Percentiles rank a stretch among this genome's conserved stretches.
Conservation (phyloP, 1,140 invertebrate genomes). For the Gryllus bimaculatus region DNA sequence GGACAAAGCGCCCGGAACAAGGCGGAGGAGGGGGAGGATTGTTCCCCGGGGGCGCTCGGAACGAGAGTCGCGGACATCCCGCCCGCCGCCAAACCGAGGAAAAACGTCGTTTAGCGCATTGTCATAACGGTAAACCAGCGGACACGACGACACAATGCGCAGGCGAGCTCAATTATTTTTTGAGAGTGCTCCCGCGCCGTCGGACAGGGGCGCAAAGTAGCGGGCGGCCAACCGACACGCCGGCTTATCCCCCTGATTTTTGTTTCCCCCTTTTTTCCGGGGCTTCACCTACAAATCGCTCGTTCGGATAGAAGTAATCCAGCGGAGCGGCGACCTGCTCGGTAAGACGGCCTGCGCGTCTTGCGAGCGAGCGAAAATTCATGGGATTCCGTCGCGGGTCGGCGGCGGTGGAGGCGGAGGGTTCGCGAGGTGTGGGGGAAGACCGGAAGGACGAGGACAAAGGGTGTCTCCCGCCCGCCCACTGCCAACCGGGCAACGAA, state of each 20-base stretch:
- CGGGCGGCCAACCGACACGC: background rate
- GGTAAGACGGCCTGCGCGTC: background rate
- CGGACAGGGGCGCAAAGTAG: background rate
- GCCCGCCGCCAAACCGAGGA: background rate
- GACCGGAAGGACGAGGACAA: background rate
- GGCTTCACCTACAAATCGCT: background rate
- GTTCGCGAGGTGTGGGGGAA: background rate
- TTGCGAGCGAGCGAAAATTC: background rate
- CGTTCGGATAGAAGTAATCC: background rate
- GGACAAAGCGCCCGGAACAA: background rate
- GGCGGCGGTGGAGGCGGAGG: background rate
- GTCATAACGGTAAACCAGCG: background rate
- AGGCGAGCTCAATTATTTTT: background rate
- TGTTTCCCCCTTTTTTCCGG: background rate
- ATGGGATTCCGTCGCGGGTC: background rate
- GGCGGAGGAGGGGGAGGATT: background rate
- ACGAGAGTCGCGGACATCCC: too few species aligned
- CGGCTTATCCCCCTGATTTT: background rate
- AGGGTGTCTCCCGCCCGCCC: background rate
- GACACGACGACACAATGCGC: background rate
- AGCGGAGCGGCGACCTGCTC: background rate
- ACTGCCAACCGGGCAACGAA: background rate
- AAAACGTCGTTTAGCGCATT: conserved; percentile 4
- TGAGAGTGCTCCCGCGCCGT: background rate
- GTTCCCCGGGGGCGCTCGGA: background rate